phyloP scores from a whole-genome alignment of 1,140 invertebrate genomes.

The Pygmarrhopalites habei region DNA sequence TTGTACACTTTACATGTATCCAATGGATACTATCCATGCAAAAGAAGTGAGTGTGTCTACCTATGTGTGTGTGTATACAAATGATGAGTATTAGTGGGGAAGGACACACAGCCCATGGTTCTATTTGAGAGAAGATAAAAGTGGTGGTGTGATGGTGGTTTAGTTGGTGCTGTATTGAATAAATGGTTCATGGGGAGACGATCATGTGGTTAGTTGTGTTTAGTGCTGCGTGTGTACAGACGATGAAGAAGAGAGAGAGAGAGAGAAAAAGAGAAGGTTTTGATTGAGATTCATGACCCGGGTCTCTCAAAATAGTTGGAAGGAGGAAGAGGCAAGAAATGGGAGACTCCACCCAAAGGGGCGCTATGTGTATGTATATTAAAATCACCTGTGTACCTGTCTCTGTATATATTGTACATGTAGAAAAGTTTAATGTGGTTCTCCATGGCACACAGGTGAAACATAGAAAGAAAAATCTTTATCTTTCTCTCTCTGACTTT shows the following conservation, averaged over 20 bases:
- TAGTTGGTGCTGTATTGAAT: neutral
- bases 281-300: slow-evolving; percentile 29
- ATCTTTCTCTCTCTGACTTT: slow-evolving; percentile 9
- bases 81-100: too few species aligned
- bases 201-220: too few species aligned
- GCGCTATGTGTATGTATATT: too few species aligned
- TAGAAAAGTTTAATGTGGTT: too few species aligned
- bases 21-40: too few species aligned
- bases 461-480: neutral
- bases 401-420: too few species aligned
- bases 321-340: slow-evolving; percentile 6
- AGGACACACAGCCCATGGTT: too few species aligned
- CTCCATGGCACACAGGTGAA: too few species aligned
- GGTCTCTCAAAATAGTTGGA: slow-evolving; percentile 15
- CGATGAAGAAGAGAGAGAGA: neutral
- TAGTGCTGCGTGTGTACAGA: neutral
- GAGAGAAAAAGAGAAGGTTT: neutral
- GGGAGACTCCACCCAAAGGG: slow-evolving; percentile 19
- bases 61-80: too few species aligned
- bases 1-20: too few species aligned
- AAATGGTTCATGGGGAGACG: slow-evolving; percentile 2
- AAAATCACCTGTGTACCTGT: too few species aligned
- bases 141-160: neutral
- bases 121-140: neutral
- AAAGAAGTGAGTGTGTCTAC: too few species aligned